These are phyloP conservation scores for Dendrocincla fuliginosa DNA, from an alignment of 2,797 vertebrate species.

Conservation along the genomic window DNA sequence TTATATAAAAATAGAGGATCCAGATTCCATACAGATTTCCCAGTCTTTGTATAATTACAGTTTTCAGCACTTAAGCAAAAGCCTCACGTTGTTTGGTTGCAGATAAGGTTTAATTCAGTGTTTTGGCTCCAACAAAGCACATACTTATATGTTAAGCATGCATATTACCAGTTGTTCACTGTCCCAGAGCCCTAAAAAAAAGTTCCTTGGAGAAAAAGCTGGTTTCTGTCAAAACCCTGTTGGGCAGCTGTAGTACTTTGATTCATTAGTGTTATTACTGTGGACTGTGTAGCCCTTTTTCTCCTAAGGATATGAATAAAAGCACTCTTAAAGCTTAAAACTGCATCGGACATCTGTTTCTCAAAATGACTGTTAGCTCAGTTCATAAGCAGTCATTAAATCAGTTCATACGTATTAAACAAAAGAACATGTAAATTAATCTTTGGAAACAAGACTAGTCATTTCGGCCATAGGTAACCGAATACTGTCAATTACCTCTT, in stretches of 20 bases:
- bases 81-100: background rate
- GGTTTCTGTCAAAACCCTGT: slow-evolving; percentile 62
- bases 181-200: slow-evolving; percentile 25
- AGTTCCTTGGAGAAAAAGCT: slow-evolving; percentile 54
- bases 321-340: slow-evolving; percentile 50
- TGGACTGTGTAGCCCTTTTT: slow-evolving; percentile 49
- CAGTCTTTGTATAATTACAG: background rate
- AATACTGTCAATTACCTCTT: slow-evolving; percentile 41
- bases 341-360: slow-evolving; percentile 50
- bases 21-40: background rate
- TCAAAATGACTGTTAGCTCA: slow-evolving; percentile 42
- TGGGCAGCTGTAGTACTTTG: slow-evolving; percentile 60
- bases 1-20: background rate
- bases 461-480: slow-evolving; percentile 37
- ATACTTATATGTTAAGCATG: slow-evolving; percentile 20
- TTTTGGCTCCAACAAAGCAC: slow-evolving; percentile 21
- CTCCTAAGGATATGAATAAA: slow-evolving; percentile 65
- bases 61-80: slow-evolving; percentile 22
- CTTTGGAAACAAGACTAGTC: slow-evolving; percentile 53
- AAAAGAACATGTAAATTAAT: slow-evolving; percentile 49
- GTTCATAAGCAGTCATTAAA: slow-evolving; percentile 56
- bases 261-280: slow-evolving; percentile 63
- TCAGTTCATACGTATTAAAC: background rate
- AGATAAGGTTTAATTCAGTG: slow-evolving; percentile 23
- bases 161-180: slow-evolving; percentile 33